A percentile compares a stretch with the other conserved stretches of the same genome.
phyloP scores from a whole-genome alignment of 2,113 vertebrate species.

The Addax nasomaculatus region DNA sequence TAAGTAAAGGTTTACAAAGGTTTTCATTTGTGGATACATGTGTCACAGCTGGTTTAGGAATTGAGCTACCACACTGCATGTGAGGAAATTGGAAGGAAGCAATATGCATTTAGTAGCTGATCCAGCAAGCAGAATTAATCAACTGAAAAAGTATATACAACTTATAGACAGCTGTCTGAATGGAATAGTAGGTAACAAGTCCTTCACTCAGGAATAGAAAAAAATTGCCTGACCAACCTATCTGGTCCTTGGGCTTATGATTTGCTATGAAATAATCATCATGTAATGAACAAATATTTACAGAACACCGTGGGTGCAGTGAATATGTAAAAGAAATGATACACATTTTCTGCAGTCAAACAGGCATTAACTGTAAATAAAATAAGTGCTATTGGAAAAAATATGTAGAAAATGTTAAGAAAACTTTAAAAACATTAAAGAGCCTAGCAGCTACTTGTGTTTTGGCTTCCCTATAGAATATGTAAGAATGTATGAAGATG shows the following conservation, averaged over 20 bases:
- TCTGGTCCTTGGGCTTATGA: neutral
- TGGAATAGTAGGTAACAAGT: neutral
- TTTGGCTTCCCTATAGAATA: neutral
- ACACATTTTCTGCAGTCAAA: neutral
- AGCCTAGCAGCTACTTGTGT: neutral
- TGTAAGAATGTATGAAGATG: neutral
- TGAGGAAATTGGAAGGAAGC: neutral
- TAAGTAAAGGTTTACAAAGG: neutral
- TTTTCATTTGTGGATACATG: neutral
- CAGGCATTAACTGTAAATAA: neutral
- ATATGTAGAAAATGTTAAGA: neutral
- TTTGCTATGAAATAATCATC: neutral
- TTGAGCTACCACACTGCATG: neutral
- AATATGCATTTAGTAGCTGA: neutral
- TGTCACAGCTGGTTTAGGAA: neutral
- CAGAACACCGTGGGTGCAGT: neutral
- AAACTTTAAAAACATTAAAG: neutral
- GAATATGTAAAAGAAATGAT: neutral
- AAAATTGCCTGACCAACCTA: neutral
- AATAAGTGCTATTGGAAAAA: neutral
- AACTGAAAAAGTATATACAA: neutral
- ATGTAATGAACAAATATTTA: slow-evolving; percentile 8
- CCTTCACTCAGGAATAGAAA: neutral
- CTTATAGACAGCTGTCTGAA: neutral
- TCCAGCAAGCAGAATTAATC: neutral